phyloP scores from a whole-genome alignment of 2,113 vertebrate species.

The Petaurus breviceps region DNA sequence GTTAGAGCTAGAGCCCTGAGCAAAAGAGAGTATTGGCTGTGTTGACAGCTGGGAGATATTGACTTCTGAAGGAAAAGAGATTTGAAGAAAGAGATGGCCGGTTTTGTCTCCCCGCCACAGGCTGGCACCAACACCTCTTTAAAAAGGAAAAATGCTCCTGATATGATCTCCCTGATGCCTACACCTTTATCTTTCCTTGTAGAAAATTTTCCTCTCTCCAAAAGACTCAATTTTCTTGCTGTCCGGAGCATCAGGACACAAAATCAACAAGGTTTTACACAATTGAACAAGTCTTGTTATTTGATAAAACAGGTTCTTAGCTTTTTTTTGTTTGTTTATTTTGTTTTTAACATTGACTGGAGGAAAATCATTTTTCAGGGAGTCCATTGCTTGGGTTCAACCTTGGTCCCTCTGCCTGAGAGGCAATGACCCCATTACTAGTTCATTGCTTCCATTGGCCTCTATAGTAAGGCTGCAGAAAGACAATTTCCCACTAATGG shows the following conservation, averaged over 20 bases:
- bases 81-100: neutral
- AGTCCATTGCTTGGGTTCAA: neutral
- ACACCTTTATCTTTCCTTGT: neutral
- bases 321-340: neutral
- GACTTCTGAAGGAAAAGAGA: neutral
- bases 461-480: neutral
- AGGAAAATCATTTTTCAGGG: neutral
- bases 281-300: neutral
- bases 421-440: neutral
- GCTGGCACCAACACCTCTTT: neutral
- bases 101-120: neutral
- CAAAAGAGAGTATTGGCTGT: fast-evolving
- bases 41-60: neutral
- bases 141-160: neutral
- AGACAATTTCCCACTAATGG: neutral
- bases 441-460: neutral
- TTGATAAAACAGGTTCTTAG: neutral
- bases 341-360: neutral
- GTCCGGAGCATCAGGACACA: neutral
- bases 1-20: neutral
- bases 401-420: neutral
- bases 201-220: neutral
- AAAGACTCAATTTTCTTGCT: neutral
- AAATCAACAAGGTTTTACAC: neutral
- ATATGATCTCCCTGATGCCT: neutral